Evolutionary conservation across 1,140 invertebrate species (phyloP), one percentile per base, ranked within the genome.

Genomic region (Drosophila lini): DNA sequence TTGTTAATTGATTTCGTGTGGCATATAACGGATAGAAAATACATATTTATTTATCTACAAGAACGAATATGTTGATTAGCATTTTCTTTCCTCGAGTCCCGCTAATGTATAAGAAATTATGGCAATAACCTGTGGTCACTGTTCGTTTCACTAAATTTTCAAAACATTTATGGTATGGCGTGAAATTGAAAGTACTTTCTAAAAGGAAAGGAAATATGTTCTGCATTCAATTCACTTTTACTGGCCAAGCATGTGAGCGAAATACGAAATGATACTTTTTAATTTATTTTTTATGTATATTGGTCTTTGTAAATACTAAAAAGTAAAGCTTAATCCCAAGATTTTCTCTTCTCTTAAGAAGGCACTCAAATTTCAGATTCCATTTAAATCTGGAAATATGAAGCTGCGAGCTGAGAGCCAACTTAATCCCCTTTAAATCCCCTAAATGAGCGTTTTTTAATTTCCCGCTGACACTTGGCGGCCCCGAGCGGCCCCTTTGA

Each of bases 381-480:
- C 7, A 16, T 31, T 16, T 11, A n/a, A 13, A 19, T 28, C 25
- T 58, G 7, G 6, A 41, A 59, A 32, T 13, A 13, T 22, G 9
- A 63, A 63, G 15, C 34, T 53, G 19, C 3, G 6, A 48, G 41
- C 40, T 34, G 19, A 36, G 68, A 47, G 42, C 36, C 4, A 15
- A 4, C 28, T 32, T 61, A 32, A 55, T 56, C 48, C 34, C 28
- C 25, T 68, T 32, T n/a, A 31, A 69, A 48, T 69, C 64, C 11
- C n/a, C 22, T 15, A 50, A 58, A 71, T 58, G 22, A 47, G 31
- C n/a, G 32, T 16, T 58, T 58, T 19, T 44, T 67, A 44, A 65
- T n/a, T 42, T 25, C 15, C 15, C 16, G 13, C 65, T 67, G 61
- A 53, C 62, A 65, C 42, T 69, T 55, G 63, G 47, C 50, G 32